phyloP scores from a whole-genome alignment of 2,113 vertebrate species.

The Climacteris rufus region DNA sequence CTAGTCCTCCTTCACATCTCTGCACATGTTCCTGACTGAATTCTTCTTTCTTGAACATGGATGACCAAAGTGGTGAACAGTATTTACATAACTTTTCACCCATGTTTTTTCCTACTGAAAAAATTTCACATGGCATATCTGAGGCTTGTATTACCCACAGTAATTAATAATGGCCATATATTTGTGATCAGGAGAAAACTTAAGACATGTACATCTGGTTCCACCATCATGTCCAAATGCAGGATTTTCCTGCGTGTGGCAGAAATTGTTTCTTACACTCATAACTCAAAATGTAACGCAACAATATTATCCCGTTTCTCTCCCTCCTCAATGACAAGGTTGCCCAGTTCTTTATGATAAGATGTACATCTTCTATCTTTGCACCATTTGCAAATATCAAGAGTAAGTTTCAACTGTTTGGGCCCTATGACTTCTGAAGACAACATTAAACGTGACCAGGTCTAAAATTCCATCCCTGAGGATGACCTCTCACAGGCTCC shows the following conservation, averaged over 20 bases:
- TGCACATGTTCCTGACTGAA: not conserved
- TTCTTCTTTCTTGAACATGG: not conserved
- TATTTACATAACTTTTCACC: not conserved
- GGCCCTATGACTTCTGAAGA: not conserved
- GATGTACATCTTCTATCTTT: not conserved
- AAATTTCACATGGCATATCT: not conserved
- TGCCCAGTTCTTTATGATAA: not conserved
- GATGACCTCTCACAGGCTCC: not conserved
- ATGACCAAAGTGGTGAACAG: not conserved
- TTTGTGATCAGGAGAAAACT: not conserved
- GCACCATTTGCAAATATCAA: not conserved
- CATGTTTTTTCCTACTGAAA: not conserved
- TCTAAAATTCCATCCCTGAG: not conserved
- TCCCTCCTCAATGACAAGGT: not conserved
- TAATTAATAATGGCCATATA: not conserved
- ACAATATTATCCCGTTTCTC: not conserved
- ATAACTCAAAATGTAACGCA: not conserved
- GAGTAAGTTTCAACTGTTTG: not conserved
- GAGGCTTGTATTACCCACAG: not conserved
- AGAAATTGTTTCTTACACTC: not conserved
- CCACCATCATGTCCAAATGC: not conserved
- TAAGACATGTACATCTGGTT: not conserved
- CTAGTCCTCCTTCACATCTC: not conserved
- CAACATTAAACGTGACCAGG: not conserved
- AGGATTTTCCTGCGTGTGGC: not conserved